Conservation (phyloP, 2,888 invertebrate genomes). For the Diaphora mendica region DNA sequence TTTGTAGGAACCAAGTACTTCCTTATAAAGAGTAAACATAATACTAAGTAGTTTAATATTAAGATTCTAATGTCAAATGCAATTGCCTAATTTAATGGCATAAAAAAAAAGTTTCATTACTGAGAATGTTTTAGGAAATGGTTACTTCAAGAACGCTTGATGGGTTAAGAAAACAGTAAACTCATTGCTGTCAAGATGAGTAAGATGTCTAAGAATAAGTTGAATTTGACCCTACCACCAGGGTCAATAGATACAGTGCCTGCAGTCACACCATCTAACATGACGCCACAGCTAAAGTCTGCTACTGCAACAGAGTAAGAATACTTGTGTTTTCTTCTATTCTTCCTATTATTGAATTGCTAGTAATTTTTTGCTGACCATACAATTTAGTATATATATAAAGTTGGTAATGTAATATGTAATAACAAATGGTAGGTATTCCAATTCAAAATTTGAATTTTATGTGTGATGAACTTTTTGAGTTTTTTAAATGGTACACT, state of each 20-base stretch:
- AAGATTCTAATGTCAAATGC: too few species aligned
- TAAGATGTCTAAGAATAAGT: constrained; percentile 96
- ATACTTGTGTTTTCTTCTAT: constrained; percentile 29
- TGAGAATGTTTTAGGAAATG: constrained; percentile 6
- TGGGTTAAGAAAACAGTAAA: constrained; percentile 52
- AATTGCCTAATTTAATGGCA: too few species aligned
- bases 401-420: neutral
- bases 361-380: neutral
- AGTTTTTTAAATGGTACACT: too few species aligned
- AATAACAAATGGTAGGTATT: neutral
- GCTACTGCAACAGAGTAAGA: constrained; percentile 86
- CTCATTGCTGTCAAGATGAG: constrained; percentile 71
- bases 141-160: constrained; percentile 48
- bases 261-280: constrained; percentile 86
- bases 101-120: too few species aligned
- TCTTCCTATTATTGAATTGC: neutral
- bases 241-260: constrained; percentile 93
- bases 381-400: neutral
- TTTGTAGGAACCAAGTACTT: neutral
- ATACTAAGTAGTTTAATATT: too few species aligned
- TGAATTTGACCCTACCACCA: constrained; percentile 95
- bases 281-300: constrained; percentile 87
- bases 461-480: too few species aligned
- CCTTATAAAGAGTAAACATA: neutral
- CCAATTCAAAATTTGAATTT: too few species aligned